Base-by-base conservation (phyloP, 2,888 invertebrate genomes). In the Temnothorax unifasciatus region DNA sequence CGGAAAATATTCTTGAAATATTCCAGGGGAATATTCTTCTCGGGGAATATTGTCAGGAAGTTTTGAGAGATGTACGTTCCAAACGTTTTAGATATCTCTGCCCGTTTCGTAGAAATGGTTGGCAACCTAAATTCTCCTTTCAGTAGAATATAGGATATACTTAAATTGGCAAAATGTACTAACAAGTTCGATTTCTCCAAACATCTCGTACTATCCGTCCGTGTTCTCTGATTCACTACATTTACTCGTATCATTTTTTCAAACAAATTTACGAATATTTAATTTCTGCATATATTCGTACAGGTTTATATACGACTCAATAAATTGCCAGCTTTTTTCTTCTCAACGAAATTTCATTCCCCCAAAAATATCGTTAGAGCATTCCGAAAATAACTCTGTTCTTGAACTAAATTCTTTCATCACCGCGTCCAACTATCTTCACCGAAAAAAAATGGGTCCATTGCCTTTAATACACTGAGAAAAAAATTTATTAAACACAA, bases 401-500 rank as follows among this genome's bases (percentile, higher is more conserved):
- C 18, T 38, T 2, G 6, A 59, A 59, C 44, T 59, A 38, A 38
- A 79, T 59, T 79, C 73, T 59, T 73, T 79, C 79, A 79, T 79
- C 79, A 79, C 34, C 59, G 21, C 11, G 18, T 81, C 57, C 29
- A 11, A 71, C 21, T 41, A 44, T 69, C 69, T 54, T 44, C 44
- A 15, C 18, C 25, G 21, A 44, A 63, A 44, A 41, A 41, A 44
- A 63, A 15, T 29, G 52, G 18, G 25, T 54, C 50, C 21, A 44
- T 66, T 73, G 82, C 66, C 82, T 73, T 82, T 85, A 86, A 88
- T 88, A n/a, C n/a, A n/a, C n/a, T n/a, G n/a, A n/a, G n/a, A n/a
- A n/a, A n/a, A n/a, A n/a, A n/a, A n/a, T n/a, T n/a, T n/a, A n/a
- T n/a, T n/a, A n/a, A n/a, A n/a, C n/a, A n/a, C n/a, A n/a, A n/a